Conservation (phyloP, 2,888 invertebrate species). For the Nyleta sp. region DNA sequence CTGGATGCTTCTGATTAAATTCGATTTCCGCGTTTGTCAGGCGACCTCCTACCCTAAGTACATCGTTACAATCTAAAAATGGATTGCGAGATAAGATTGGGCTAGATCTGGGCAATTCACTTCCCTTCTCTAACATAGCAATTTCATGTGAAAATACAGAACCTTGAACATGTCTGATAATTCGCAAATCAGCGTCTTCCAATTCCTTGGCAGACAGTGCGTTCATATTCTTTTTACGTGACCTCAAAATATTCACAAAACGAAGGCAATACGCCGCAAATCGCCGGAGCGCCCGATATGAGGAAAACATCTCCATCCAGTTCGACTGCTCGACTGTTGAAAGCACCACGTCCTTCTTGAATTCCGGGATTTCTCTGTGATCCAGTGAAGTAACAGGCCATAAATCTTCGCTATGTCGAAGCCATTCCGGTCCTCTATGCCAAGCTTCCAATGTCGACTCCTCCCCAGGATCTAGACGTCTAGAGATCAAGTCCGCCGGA, state of each 20-base stretch:
- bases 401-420: neutral
- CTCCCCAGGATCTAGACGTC: slow-evolving; percentile 1
- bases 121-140: neutral
- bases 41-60: neutral
- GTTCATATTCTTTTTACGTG: neutral
- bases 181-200: neutral
- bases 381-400: neutral
- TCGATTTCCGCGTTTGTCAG: too few species aligned
- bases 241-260: neutral
- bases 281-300: slow-evolving; percentile 4
- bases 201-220: too few species aligned
- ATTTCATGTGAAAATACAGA: neutral
- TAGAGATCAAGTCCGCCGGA: slow-evolving; percentile 14
- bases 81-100: neutral
- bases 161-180: neutral
- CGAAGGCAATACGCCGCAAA: neutral
- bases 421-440: neutral
- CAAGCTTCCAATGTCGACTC: neutral
- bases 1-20: neutral
- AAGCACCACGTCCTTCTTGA: neutral
- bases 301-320: slow-evolving; percentile 19
- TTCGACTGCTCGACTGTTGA: too few species aligned
- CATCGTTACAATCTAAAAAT: neutral
- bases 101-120: neutral
- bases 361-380: slow-evolving; percentile 13